phyloP scores from a whole-genome alignment of 2,797 vertebrate genomes.

The Rhinella marina region DNA sequence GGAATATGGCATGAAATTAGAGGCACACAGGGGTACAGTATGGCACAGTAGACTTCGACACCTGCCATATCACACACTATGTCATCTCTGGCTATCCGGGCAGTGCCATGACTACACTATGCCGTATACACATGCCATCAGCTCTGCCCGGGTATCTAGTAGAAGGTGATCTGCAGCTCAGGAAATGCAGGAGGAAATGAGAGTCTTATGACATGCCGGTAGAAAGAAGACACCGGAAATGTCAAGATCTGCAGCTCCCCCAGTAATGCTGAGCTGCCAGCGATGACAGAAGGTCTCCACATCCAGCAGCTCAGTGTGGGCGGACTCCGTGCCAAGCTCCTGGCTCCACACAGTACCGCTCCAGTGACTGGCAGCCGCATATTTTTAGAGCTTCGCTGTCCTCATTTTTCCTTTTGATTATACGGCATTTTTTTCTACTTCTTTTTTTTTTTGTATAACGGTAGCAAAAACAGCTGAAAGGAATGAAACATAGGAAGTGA shows the following conservation, averaged over 20 bases:
- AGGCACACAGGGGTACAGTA: neutral
- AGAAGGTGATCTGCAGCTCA: neutral
- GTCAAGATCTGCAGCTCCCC: neutral
- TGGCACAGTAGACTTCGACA: neutral
- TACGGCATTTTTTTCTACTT: neutral
- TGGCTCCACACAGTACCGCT: neutral
- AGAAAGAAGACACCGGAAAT: conserved; percentile 47
- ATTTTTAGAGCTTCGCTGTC: neutral
- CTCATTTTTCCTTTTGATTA: neutral
- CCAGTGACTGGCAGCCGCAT: neutral
- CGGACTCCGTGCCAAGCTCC: neutral
- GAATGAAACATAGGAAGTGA: neutral
- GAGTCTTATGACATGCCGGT: conserved; percentile 49
- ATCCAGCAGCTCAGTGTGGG: neutral
- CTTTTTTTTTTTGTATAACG: neutral
- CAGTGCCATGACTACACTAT: neutral
- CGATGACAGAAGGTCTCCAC: conserved; percentile 4
- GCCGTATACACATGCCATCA: neutral
- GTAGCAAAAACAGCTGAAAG: neutral
- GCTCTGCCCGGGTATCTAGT: neutral
- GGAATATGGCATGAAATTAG: neutral
- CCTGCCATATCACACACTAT: neutral
- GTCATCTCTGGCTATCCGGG: neutral
- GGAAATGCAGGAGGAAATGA: conserved; percentile 53
- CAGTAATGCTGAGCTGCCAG: neutral